phyloP scores from a whole-genome alignment of 2,888 invertebrate genomes.

The Nemoura dubitans region DNA sequence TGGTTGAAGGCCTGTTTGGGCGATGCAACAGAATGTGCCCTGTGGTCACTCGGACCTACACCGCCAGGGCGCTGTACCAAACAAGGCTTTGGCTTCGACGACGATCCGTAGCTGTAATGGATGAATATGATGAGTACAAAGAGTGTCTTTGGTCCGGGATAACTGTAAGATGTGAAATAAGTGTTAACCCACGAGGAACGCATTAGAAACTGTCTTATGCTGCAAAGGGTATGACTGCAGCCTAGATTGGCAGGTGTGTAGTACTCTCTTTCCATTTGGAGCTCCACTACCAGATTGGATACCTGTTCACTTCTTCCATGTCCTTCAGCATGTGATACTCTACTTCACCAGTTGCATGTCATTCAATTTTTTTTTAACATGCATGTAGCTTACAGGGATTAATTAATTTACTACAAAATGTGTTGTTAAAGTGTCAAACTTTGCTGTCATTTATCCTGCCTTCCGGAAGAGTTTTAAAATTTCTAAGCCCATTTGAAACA shows the following conservation, averaged over 20 bases:
- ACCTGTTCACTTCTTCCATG: not conserved
- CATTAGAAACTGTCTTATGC: not conserved
- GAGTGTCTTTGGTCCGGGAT: not conserved
- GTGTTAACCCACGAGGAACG: not conserved
- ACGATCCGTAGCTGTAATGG: constrained; percentile 67
- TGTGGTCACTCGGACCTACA: constrained; percentile 62
- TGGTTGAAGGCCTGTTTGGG: constrained; percentile 61
- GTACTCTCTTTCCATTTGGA: not conserved
- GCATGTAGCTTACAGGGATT: not conserved
- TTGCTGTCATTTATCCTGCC: not conserved
- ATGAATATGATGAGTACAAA: not conserved
- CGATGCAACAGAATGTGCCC: constrained; percentile 63
- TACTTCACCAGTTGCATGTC: not conserved
- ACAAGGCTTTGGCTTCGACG: constrained; percentile 72
- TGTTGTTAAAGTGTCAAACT: not conserved
- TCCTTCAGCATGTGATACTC: not conserved
- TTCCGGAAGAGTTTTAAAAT: not conserved
- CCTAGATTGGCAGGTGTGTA: not conserved
- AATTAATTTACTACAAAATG: not conserved
- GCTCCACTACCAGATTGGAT: not conserved
- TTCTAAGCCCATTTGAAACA: not conserved
- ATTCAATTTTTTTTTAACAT: not conserved
- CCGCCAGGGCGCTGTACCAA: constrained; percentile 65
- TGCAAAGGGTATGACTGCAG: not conserved
- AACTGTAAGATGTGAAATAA: not conserved